phyloP scores from a whole-genome alignment of 2,797 vertebrate genomes.

The Cyclopterus lumpus region DNA sequence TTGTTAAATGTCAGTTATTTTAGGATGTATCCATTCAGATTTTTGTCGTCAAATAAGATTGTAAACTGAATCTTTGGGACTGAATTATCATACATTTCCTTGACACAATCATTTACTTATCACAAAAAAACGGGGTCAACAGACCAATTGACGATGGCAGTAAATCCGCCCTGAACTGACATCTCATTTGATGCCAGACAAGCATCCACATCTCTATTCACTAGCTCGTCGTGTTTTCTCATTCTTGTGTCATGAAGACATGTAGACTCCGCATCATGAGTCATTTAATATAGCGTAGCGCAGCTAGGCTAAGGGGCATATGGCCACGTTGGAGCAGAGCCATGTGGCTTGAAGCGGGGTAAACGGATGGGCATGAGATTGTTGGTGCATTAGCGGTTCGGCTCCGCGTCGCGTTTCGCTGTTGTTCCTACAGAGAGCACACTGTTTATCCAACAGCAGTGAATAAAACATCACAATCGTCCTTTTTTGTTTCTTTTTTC shows the following conservation, averaged over 20 bases:
- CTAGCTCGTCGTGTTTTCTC: constrained; percentile 26
- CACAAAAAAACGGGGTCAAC: not conserved
- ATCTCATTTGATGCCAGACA: constrained; percentile 16
- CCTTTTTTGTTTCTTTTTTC: constrained; percentile 40
- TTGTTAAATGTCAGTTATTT: not conserved
- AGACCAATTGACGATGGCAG: not conserved
- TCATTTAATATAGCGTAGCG: constrained; percentile 65
- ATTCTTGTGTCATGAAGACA: constrained; percentile 49
- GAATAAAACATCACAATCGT: constrained; percentile 60
- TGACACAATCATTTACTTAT: not conserved
- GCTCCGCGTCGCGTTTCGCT: constrained; percentile 52
- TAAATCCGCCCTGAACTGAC: not conserved
- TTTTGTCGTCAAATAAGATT: not conserved
- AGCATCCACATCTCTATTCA: constrained; percentile 12
- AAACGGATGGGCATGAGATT: constrained; percentile 69
- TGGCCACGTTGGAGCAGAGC: constrained; percentile 74
- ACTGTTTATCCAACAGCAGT: constrained; percentile 62
- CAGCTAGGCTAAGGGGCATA: constrained; percentile 78
- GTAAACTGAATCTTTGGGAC: not conserved
- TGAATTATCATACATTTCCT: not conserved
- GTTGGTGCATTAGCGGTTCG: constrained; percentile 60
- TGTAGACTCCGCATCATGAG: constrained; percentile 59
- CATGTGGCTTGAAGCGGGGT: constrained; percentile 70
- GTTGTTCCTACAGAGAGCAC: constrained; percentile 44
- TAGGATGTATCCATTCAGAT: not conserved